phyloP scores from a whole-genome alignment of 1,140 invertebrate species.

The Cylas formicarius region DNA sequence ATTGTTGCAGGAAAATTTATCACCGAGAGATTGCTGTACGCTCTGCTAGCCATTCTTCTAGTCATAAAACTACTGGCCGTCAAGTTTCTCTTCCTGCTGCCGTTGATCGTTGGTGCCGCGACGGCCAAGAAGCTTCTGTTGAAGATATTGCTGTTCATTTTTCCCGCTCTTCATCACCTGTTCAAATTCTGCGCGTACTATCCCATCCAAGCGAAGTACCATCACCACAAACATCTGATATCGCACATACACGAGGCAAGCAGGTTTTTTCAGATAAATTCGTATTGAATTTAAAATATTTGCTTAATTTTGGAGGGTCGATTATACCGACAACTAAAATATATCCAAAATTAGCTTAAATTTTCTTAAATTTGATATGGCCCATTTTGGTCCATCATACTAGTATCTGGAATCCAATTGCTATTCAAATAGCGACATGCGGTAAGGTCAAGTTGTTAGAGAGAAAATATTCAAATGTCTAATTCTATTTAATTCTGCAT shows the following conservation, averaged over 20 bases:
- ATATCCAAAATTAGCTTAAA: too few relatives aligned
- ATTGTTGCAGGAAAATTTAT: constrained; percentile 67
- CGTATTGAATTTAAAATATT: too few relatives aligned
- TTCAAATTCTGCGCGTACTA: constrained; percentile 80
- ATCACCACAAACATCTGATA: constrained; percentile 71
- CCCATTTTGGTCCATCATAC: too few relatives aligned
- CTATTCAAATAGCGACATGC: too few relatives aligned
- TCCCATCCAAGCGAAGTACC: constrained; percentile 62
- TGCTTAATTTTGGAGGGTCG: too few relatives aligned
- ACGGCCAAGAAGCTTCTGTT: constrained; percentile 75
- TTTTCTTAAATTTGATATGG: too few relatives aligned
- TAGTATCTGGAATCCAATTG: too few relatives aligned
- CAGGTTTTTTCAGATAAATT: background rate
- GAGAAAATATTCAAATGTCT: too few relatives aligned
- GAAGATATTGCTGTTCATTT: constrained; percentile 70
- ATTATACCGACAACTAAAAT: too few relatives aligned
- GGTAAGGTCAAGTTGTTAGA: too few relatives aligned
- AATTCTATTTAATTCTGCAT: too few relatives aligned
- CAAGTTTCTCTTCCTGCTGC: constrained; percentile 68
- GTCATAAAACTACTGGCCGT: constrained; percentile 73
- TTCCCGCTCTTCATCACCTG: constrained; percentile 70
- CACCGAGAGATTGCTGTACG: constrained; percentile 64
- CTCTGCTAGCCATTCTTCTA: constrained; percentile 62
- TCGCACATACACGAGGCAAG: constrained; percentile 52
- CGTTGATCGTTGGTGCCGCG: constrained; percentile 64